Percentiles rank a stretch among this genome's conserved stretches.
Evolutionary conservation across 1,140 invertebrate genomes (phyloP).

Genomic region (Heliconius himera): DNA sequence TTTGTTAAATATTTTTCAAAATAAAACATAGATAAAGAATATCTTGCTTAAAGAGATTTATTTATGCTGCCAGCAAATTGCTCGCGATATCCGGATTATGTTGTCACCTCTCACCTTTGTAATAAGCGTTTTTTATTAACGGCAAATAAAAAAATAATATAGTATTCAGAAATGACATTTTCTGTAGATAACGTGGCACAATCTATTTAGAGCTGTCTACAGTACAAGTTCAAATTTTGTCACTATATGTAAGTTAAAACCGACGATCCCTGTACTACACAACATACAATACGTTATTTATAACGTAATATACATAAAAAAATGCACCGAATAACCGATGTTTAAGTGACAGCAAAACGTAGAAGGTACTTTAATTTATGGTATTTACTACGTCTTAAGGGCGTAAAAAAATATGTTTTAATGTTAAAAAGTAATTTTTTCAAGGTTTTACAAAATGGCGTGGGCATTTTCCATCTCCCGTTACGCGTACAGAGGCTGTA

Average conservation of each 20-base stretch:
- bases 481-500: slow-evolving; percentile 12
- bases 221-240: neutral
- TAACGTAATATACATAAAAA: too few species aligned
- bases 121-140: neutral
- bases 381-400: neutral
- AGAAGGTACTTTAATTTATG: neutral
- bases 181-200: neutral
- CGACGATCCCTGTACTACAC: too few species aligned
- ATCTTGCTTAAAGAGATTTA: neutral
- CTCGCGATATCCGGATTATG: slow-evolving; percentile 5
- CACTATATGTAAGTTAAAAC: too few species aligned
- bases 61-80: neutral
- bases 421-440: neutral
- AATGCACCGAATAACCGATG: too few species aligned
- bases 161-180: neutral
- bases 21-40: neutral
- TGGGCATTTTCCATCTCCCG: slow-evolving; percentile 10
- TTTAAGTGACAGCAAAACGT: too few species aligned
- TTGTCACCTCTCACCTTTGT: neutral
- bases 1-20: neutral
- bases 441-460: slow-evolving; percentile 18
- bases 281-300: too few species aligned
- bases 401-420: neutral
- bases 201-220: neutral
- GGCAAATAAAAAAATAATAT: neutral